These are phyloP conservation scores for Ptilodon capucinus DNA, from an alignment of 2,888 invertebrate genomes.

Conservation along the genomic window DNA sequence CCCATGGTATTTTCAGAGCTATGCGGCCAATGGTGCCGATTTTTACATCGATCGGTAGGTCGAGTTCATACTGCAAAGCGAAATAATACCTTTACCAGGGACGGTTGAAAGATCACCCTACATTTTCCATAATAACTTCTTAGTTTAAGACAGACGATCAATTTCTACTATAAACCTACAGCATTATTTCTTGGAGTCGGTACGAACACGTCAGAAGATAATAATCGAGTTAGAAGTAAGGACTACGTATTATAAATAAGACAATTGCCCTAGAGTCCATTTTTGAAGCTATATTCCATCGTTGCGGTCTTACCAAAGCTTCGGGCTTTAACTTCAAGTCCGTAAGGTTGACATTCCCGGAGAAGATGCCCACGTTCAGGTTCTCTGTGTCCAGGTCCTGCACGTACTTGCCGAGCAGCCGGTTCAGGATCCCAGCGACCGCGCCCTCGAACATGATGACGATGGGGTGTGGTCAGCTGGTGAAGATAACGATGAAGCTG, in stretches of 20 bases:
- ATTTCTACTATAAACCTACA: too few species aligned
- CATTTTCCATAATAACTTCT: too few species aligned
- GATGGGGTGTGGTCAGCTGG: constrained; percentile 19
- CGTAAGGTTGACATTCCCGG: constrained; percentile 89
- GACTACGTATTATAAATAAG: too few species aligned
- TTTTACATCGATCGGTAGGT: constrained; percentile 91
- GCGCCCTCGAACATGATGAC: constrained; percentile 89
- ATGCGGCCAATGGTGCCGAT: constrained; percentile 90
- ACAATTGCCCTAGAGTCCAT: not conserved
- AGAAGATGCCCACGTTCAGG: constrained; percentile 91
- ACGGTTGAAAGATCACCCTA: too few species aligned
- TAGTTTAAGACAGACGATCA: too few species aligned
- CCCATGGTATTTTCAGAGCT: constrained; percentile 90
- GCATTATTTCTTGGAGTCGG: too few species aligned
- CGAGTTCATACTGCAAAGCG: constrained; percentile 87
- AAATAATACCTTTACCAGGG: too few species aligned
- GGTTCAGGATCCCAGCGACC: constrained; percentile 90
- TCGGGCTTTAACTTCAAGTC: constrained; percentile 91
- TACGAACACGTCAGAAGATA: too few species aligned
- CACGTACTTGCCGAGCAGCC: constrained; percentile 90
- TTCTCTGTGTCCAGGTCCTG: constrained; percentile 92
- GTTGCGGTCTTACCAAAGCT: constrained; percentile 85
- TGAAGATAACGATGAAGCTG: not conserved
- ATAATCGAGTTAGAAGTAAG: too few species aligned
- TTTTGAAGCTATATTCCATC: not conserved